Percentiles rank a stretch among this genome's conserved stretches.
Conservation (phyloP, 2,113 vertebrate species). For the Spea bombifrons region DNA sequence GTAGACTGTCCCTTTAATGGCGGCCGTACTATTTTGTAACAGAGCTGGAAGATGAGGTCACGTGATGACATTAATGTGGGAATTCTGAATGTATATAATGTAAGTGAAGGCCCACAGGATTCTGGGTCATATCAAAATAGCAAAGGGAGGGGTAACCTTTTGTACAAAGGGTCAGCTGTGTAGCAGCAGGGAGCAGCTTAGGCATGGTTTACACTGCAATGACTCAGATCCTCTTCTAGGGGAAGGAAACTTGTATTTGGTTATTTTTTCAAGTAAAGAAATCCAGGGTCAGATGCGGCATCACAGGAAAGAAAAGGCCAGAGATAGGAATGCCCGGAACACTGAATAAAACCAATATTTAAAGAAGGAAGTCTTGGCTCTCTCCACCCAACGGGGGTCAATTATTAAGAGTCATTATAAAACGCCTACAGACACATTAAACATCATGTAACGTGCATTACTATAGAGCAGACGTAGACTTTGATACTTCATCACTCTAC, state of each 20-base stretch:
- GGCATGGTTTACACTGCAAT: constrained; percentile 1
- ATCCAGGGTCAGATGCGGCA: constrained; percentile 1
- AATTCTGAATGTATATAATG: too few relatives aligned
- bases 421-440: too few relatives aligned
- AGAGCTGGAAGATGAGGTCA: too few relatives aligned
- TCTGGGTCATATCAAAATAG: constrained; percentile 1
- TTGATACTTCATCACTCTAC: too few relatives aligned
- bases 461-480: too few relatives aligned
- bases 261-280: constrained; percentile 26
- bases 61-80: too few relatives aligned
- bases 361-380: background rate
- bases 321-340: background rate
- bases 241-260: constrained; percentile 10
- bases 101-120: background rate
- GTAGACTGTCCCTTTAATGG: too few relatives aligned
- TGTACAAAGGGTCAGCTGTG: background rate
- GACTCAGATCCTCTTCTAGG: constrained; percentile 35
- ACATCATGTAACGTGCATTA: too few relatives aligned
- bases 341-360: background rate
- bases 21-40: too few relatives aligned
- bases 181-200: background rate
- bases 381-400: background rate
- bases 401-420: background rate
- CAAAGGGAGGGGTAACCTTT: constrained; percentile 3
- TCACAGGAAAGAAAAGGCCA: background rate